Evolutionary conservation across 37 sponge, comb jelly and placozoan species (phyloP).

Genomic region (Amphimedon queenslandica): DNA sequence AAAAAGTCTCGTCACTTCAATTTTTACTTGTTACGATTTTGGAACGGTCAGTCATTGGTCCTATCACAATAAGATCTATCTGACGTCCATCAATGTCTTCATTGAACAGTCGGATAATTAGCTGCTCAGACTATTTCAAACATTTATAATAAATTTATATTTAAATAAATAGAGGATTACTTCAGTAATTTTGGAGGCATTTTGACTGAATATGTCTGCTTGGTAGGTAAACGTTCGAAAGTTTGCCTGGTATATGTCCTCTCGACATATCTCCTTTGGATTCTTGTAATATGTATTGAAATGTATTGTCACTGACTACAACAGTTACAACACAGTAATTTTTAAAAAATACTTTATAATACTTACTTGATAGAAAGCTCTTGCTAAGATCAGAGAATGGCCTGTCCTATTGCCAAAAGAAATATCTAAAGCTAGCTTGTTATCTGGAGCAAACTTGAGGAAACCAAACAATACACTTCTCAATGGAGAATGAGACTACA

Average conservation of each 20-base stretch:
- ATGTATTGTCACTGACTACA: slow-evolving; percentile 1
- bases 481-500: neutral
- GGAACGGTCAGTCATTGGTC: slow-evolving; percentile 26
- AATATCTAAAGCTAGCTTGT: neutral
- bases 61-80: slow-evolving; percentile 27
- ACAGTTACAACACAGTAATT: neutral
- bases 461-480: slow-evolving; percentile 5
- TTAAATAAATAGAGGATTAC: neutral
- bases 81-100: neutral
- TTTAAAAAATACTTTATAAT: neutral
- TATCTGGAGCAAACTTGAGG: slow-evolving; percentile 3
- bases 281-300: neutral
- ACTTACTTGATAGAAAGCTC: neutral
- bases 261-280: neutral
- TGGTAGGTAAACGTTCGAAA: slow-evolving; percentile 2
- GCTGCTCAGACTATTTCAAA: slow-evolving; percentile 2
- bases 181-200: neutral
- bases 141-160: neutral
- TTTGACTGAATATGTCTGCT: slow-evolving; percentile 8
- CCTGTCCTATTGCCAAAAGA: neutral
- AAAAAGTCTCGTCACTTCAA: neutral
- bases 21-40: slow-evolving; percentile 21
- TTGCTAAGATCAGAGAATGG: neutral
- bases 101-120: neutral
- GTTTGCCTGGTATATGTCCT: neutral